Evolutionary conservation across 2,113 vertebrate species (phyloP).

Genomic region (Porphyrio hochstetteri): DNA sequence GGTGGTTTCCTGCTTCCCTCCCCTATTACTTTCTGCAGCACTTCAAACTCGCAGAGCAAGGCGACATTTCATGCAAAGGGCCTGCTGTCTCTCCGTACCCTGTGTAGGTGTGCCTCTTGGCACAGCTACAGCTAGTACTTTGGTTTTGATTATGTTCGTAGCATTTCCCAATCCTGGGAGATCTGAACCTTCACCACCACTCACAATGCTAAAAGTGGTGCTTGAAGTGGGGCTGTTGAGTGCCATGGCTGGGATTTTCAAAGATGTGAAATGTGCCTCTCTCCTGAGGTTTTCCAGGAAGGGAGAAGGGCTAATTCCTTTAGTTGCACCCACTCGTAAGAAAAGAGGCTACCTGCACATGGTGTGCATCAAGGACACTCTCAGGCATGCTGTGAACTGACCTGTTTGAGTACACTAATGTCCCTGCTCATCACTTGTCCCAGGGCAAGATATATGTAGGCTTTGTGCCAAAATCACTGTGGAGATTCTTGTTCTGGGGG

Average conservation of each 20-base stretch:
- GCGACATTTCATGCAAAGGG: not conserved
- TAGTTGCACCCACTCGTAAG: not conserved
- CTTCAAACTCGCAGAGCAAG: not conserved
- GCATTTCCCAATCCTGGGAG: not conserved
- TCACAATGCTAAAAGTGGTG: not conserved
- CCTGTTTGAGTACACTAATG: not conserved
- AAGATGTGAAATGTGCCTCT: not conserved
- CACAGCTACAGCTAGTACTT: not conserved
- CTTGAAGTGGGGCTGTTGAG: not conserved
- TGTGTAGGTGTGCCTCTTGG: not conserved
- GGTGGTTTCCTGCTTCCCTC: not conserved
- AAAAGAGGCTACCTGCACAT: not conserved
- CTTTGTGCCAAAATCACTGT: not conserved
- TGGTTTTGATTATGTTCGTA: not conserved
- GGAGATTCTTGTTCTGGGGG: not conserved
- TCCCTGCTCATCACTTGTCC: not conserved
- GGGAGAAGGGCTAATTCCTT: not conserved
- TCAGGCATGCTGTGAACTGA: not conserved
- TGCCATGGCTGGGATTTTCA: not conserved
- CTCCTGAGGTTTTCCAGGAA: not conserved
- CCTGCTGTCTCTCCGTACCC: not conserved
- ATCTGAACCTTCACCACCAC: not conserved
- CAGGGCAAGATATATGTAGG: not conserved
- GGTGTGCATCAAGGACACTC: fast-evolving
- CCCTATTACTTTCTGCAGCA: not conserved